phyloP scores from a whole-genome alignment of 2,888 invertebrate genomes.

The Agelastica alni region DNA sequence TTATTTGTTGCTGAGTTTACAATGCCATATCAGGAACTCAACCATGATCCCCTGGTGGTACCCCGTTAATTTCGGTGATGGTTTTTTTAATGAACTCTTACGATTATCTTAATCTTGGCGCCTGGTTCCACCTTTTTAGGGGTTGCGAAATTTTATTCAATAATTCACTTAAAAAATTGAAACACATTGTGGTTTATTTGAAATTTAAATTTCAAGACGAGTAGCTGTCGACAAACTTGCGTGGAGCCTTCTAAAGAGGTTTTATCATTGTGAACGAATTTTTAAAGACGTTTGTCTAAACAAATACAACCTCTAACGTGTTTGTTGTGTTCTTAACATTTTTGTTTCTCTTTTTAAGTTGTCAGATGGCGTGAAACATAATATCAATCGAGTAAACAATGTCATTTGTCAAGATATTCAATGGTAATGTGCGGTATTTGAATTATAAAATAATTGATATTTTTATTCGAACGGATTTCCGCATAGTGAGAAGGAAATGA shows the following conservation, averaged over 20 bases:
- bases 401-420: background rate
- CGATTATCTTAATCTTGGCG: too few species aligned
- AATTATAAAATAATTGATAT: too few species aligned
- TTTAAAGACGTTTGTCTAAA: slow-evolving; percentile 17
- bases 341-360: background rate
- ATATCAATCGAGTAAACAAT: background rate
- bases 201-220: slow-evolving; percentile 1
- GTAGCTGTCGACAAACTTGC: slow-evolving; percentile 3
- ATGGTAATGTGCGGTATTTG: background rate
- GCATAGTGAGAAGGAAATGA: too few species aligned
- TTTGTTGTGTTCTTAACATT: slow-evolving; percentile 9
- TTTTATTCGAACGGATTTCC: too few species aligned
- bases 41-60: too few species aligned
- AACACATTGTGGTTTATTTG: background rate
- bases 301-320: slow-evolving; percentile 15
- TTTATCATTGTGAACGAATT: slow-evolving; percentile 1
- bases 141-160: background rate
- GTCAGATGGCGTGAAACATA: background rate
- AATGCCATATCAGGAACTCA: too few species aligned
- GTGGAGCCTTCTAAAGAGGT: background rate
- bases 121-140: too few species aligned
- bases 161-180: background rate
- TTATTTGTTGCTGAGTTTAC: too few species aligned
- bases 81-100: too few species aligned
- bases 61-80: too few species aligned